Conservation (phyloP, 1,140 invertebrate genomes). For the Danaus plexippus region DNA sequence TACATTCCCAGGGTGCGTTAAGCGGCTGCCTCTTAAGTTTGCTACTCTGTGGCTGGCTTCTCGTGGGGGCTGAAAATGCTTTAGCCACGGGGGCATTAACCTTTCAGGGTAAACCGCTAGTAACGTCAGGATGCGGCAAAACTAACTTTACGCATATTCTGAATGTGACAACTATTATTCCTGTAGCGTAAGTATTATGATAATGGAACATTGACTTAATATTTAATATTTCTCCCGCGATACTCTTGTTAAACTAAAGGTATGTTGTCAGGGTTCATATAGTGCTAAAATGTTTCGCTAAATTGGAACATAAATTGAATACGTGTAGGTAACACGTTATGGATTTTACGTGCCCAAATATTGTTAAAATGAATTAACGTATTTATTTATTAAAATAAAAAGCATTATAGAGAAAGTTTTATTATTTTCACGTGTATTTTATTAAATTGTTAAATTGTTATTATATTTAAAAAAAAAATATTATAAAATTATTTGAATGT, state of each 20-base stretch:
- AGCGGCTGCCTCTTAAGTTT: constrained; percentile 56
- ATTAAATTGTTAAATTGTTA: no score
- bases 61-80: constrained; percentile 61
- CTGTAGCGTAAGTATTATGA: constrained; percentile 39
- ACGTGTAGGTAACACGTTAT: constrained; percentile 2
- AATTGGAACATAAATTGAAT: no score
- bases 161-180: constrained; percentile 35
- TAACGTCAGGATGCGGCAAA: constrained; percentile 52
- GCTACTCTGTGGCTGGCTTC: constrained; percentile 58
- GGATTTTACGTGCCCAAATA: neutral
- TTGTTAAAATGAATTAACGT: neutral
- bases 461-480: no score
- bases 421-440: no score
- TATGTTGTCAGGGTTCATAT: constrained; percentile 1
- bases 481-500: no score
- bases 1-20: constrained; percentile 48
- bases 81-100: constrained; percentile 58
- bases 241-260: no score
- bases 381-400: no score
- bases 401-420: no score
- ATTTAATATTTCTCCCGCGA: no score
- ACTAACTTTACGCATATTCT: constrained; percentile 49
- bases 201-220: no score
- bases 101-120: constrained; percentile 57
- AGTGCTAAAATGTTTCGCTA: neutral